Base-by-base conservation (phyloP, 2,888 invertebrate genomes). In the Mythimna loreyi region DNA sequence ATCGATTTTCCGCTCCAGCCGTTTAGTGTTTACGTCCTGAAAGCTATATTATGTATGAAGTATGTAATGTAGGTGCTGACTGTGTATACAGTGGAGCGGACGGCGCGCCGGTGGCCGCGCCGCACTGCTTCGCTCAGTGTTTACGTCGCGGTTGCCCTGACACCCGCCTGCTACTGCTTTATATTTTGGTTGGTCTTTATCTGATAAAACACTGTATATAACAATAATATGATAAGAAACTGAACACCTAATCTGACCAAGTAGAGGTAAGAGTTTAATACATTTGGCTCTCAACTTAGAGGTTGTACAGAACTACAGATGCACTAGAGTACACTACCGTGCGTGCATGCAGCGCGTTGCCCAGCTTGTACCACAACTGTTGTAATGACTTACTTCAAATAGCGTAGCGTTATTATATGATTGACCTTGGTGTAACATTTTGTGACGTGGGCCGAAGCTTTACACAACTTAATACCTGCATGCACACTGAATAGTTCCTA, bases 121-220 rank as follows among this genome's bases (percentile, higher is more conserved):
- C 53, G 57, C 70, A 43, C 65, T 43, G 74, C 36, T 49, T 65
- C 36, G 30, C 58, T 30, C 23, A 75, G 70, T 82, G 82, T 84
- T 74, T 60, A 72, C 72, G 36, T 21, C 57, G 53, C 66, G 63
- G 84, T 84, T 61, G 64, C 82, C 82, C 63, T 68, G 84, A 43
- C 68, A 19, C 36, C 64, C 61, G 78, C 49, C 33, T n/a, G 25
- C 57, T 55, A 25, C 52, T 6, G 59, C 45, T 60, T 33, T 11
- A 23, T 11, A 33, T 19, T 36, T 53, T 33, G 9, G 21, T 59
- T 30, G 21, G 21, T 16, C 33, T 45, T 62, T 36, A 23, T 40
- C 19, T 40, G 28, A 21, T 19, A 25, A 23, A 23, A 28, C 30
- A 30, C 25, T 19, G 13, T 21, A n/a, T 16, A 16, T 7, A 40